Evolutionary conservation across 2,113 vertebrate species (phyloP).

Genomic region (Pavo muticus): DNA sequence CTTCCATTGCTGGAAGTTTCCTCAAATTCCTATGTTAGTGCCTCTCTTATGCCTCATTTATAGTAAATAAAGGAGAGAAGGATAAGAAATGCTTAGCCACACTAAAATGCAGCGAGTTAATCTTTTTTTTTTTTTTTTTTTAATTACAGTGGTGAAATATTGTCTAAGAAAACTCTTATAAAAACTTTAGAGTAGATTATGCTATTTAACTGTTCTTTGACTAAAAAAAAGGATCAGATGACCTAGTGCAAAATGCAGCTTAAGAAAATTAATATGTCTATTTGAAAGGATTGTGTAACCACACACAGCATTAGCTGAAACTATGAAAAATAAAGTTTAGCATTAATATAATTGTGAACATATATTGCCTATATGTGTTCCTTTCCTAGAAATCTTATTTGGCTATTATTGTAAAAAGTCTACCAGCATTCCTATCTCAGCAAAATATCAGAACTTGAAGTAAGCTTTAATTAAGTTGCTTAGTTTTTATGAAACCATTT

Average conservation of each 20-base stretch:
- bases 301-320: background rate
- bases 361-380: background rate
- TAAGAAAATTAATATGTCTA: background rate
- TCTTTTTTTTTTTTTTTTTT: background rate
- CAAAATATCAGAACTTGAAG: background rate
- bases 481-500: background rate
- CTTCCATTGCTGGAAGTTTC: background rate
- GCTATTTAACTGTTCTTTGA: background rate
- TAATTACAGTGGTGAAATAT: background rate
- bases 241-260: background rate
- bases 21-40: conserved; percentile 1
- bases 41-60: background rate
- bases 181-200: background rate
- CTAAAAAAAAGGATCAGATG: background rate
- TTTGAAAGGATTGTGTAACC: background rate
- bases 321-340: background rate
- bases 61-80: background rate
- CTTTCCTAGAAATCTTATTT: background rate
- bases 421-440: background rate
- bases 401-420: background rate
- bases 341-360: background rate
- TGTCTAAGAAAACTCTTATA: background rate
- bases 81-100: background rate
- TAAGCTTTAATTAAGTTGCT: conserved; percentile 12
- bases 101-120: background rate